Conservation (phyloP, 2,797 vertebrate species). For the Coreius guichenoti region DNA sequence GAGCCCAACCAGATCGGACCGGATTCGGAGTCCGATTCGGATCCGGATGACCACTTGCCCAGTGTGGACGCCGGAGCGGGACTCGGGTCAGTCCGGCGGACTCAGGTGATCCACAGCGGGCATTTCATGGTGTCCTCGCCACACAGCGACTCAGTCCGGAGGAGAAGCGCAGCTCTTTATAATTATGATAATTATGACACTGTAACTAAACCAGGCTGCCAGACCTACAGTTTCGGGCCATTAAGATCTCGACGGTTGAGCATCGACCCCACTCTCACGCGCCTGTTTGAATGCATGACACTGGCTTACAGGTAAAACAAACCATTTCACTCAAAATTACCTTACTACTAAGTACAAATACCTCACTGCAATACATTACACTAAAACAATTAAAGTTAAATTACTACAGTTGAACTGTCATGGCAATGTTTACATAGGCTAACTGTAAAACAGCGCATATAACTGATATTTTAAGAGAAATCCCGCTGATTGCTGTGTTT, state of each 20-base stretch:
- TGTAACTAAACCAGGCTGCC: slow-evolving; percentile 78
- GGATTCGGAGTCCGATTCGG: slow-evolving; percentile 84
- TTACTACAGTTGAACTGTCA: background rate
- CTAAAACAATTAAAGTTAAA: background rate
- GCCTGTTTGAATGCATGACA: slow-evolving; percentile 97
- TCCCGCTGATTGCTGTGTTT: no score
- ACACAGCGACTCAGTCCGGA: slow-evolving; percentile 84
- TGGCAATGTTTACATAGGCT: background rate
- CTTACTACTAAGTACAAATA: no score
- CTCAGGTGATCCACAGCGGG: slow-evolving; percentile 96
- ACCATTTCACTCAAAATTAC: background rate
- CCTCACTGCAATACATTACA: background rate
- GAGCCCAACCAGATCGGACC: slow-evolving; percentile 61
- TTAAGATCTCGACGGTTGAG: slow-evolving; percentile 79
- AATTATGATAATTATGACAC: slow-evolving; percentile 70
- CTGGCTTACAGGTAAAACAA: slow-evolving; percentile 93
- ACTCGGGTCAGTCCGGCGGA: slow-evolving; percentile 57
- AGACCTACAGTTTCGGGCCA: slow-evolving; percentile 83
- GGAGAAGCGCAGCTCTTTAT: slow-evolving; percentile 70
- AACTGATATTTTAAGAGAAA: no score
- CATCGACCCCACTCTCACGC: slow-evolving; percentile 94
- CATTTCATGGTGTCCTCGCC: slow-evolving; percentile 99
- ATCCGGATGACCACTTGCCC: slow-evolving; percentile 66
- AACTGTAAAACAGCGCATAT: background rate
- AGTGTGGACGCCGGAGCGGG: slow-evolving; percentile 55